Base-by-base conservation (phyloP, 2,113 vertebrate species). In the Manacus vitellinus region DNA sequence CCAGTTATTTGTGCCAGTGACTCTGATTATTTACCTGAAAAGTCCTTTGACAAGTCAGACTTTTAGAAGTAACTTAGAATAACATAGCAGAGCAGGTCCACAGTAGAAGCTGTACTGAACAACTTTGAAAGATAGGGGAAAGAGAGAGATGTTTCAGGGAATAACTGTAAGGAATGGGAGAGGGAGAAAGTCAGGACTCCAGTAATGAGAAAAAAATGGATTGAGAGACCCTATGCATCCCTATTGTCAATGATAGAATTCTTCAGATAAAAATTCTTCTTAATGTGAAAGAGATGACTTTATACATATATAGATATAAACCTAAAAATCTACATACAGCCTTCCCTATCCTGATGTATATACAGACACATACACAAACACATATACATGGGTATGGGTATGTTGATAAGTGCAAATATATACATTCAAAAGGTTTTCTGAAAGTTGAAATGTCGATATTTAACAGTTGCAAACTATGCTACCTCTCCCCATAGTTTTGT, bases 261-360 rank as follows among this genome's bases (percentile, higher is more conserved):
- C 33, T 77, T 88, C 54, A 52, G 41, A 63, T 46, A 59, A 76
- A 68, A 68, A 33, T 43, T 51, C 28, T 76, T 68, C 6, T 18
- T 51, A 55, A 66, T 0, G 0, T 19, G 39, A 39, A 49, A 51
- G 14, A 88, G 7, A 39, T 61, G 3, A 28, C 10, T 56, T 5
- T 30, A 14, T 27, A 3, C 20, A 8, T 46, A 25, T 46, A 59
- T 44, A 8, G 27, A 10, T 24, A 4, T 27, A 9, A 80, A 58
- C 28, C 27, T 81, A 12, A 49, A 14, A 47, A 37, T 31, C 8
- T 51, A 1, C 51, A 10, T 62, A 12, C 19, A 87, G 15, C 39
- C 6, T 65, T n/a, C 30, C 21, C 17, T 43, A 8, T 47, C 14
- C 39, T 1, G 3, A 20, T 12, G 11, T 52, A 39, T 27, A 9